These are phyloP conservation scores for Drosophila cardini DNA, from an alignment of 1,140 invertebrate genomes.

Conservation along the genomic window DNA sequence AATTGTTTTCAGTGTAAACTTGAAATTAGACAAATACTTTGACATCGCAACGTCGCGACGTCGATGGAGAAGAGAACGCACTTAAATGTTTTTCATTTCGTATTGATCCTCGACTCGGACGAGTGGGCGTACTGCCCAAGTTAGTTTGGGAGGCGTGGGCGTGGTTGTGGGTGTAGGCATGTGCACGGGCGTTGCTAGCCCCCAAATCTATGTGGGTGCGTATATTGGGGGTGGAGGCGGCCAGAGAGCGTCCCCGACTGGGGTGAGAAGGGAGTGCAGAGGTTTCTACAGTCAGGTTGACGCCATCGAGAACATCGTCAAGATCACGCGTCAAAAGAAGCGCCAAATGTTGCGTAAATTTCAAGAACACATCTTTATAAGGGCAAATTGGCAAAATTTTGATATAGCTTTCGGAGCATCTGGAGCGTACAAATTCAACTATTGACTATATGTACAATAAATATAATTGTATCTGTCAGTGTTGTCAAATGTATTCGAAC, in stretches of 20 bases:
- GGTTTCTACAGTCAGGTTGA: constrained; percentile 65
- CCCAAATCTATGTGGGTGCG: not conserved
- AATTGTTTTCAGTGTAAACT: constrained; percentile 24
- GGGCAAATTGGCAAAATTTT: constrained; percentile 32
- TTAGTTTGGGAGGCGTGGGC: constrained; percentile 8
- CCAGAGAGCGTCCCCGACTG: no score
- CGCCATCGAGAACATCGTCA: constrained; percentile 63
- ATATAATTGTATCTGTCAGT: not conserved
- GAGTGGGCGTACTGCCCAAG: constrained; percentile 47
- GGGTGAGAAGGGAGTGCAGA: not conserved
- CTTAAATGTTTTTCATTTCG: constrained; percentile 56
- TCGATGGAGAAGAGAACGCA: no score
- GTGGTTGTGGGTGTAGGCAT: not conserved
- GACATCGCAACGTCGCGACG: no score
- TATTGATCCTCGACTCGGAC: constrained; percentile 61
- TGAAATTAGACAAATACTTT: constrained; percentile 43
- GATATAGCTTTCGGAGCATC: constrained; percentile 15
- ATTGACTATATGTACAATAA: constrained; percentile 3
- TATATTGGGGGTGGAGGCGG: not conserved
- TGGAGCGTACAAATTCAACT: constrained; percentile 15
- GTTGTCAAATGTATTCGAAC: not conserved
- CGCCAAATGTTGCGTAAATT: constrained; percentile 82
- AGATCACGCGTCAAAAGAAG: constrained; percentile 68
- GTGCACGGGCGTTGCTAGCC: not conserved
- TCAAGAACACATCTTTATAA: constrained; percentile 69